Percentiles rank a stretch among this genome's conserved stretches.
Evolutionary conservation across 53 echinoderm and acorn worm genomes (phyloP).

Genomic region (Temnopleurus reevesii): DNA sequence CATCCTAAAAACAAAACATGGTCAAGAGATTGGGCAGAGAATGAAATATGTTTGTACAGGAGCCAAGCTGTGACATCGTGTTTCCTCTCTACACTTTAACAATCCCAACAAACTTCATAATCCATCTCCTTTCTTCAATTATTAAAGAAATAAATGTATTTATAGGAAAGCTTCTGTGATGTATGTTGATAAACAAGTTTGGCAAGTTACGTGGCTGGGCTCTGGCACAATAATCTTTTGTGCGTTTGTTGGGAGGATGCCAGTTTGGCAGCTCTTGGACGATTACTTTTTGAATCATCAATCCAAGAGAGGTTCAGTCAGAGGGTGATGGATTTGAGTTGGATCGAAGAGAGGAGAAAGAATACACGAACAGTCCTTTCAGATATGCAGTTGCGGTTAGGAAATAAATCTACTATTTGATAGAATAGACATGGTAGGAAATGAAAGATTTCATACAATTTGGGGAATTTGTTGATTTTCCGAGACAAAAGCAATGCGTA

Average conservation of each 20-base stretch:
- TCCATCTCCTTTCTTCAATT: not conserved
- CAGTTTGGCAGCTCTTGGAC: constrained; percentile 9
- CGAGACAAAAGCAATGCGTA: not conserved
- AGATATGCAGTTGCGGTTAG: constrained; percentile 3
- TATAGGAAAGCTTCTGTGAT: not conserved
- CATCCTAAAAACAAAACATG: no score
- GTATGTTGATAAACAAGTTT: constrained; percentile 22
- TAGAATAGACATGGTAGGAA: constrained; percentile 1
- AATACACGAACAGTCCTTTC: constrained; percentile 1
- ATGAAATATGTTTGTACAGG: no score
- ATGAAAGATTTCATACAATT: constrained; percentile 29
- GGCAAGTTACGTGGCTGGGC: not conserved
- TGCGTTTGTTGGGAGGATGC: not conserved
- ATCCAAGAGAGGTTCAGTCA: constrained; percentile 9
- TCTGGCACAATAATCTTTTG: constrained; percentile 14
- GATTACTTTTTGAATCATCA: constrained; percentile 9
- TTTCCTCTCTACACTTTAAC: not conserved
- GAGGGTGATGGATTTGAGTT: constrained; percentile 10
- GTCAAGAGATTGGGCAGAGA: no score
- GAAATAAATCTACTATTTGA: constrained; percentile 4
- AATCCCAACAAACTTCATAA: not conserved
- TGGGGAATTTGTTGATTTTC: not conserved
- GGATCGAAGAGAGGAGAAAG: not conserved
- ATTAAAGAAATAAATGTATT: not conserved
- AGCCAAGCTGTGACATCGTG: not conserved